Percentiles rank a stretch among this genome's conserved stretches.
Conservation (phyloP, 2,888 invertebrate genomes). For the Nasonovia ribisnigri region DNA sequence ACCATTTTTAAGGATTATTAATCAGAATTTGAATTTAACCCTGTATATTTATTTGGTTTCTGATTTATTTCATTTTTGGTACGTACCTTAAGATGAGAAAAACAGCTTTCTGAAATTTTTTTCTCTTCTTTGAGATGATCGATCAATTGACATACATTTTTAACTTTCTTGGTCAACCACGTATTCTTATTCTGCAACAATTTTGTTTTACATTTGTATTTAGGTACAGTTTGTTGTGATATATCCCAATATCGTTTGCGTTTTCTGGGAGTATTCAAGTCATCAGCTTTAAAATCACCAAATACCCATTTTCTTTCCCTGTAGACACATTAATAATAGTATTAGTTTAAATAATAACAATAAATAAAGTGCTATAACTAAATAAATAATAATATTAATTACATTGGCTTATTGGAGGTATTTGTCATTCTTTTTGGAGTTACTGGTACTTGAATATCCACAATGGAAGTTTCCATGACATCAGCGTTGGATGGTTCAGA, state of each 20-base stretch:
- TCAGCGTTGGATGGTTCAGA: too few relatives aligned
- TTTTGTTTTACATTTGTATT: background rate
- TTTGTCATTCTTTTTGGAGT: too few relatives aligned
- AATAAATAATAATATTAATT: too few relatives aligned
- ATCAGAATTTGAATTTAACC: too few relatives aligned
- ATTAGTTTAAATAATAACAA: too few relatives aligned
- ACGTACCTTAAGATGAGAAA: background rate
- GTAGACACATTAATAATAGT: background rate
- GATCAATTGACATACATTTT: background rate
- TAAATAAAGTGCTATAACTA: too few relatives aligned
- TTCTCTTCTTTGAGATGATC: background rate
- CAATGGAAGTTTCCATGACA: too few relatives aligned
- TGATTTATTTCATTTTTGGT: too few relatives aligned
- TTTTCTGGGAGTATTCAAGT: background rate
- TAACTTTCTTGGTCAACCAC: background rate
- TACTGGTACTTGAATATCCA: too few relatives aligned
- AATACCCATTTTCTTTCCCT: background rate
- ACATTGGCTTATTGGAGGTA: too few relatives aligned
- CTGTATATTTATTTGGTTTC: too few relatives aligned
- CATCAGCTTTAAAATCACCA: background rate
- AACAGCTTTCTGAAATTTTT: background rate
- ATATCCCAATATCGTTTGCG: background rate
- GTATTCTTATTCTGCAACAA: background rate
- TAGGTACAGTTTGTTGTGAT: background rate
- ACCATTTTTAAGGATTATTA: too few relatives aligned